These are phyloP conservation scores for Taenioides sp. DNA, from an alignment of 2,797 vertebrate genomes.

Conservation along the genomic window DNA sequence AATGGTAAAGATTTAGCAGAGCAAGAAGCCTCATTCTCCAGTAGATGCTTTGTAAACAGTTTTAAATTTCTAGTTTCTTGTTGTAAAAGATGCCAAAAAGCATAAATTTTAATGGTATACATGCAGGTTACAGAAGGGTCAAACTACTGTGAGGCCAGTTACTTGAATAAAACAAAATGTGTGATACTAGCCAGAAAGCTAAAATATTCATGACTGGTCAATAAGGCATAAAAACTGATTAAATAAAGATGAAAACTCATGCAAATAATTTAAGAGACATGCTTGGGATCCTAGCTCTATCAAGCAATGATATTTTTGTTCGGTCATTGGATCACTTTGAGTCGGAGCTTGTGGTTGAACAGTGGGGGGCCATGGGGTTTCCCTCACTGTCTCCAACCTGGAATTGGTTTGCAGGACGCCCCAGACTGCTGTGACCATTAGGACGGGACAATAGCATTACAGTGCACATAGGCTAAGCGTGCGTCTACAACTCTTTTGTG, in stretches of 20 bases:
- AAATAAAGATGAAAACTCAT: constrained; percentile 1
- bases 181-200: not conserved
- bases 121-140: constrained; percentile 5
- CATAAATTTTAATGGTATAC: not conserved
- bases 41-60: too few relatives aligned
- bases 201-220: constrained; percentile 8
- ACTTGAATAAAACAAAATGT: not conserved
- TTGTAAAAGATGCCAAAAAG: not conserved
- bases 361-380: constrained; percentile 30
- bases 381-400: constrained; percentile 49
- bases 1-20: not conserved
- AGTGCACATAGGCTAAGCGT: constrained; percentile 39
- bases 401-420: constrained; percentile 45
- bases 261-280: constrained; percentile 7
- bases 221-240: constrained; percentile 6
- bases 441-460: constrained; percentile 44
- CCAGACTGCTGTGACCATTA: constrained; percentile 47
- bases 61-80: too few relatives aligned
- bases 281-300: not conserved
- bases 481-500: constrained; percentile 51
- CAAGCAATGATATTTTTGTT: constrained; percentile 17
- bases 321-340: not conserved
- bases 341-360: constrained; percentile 7
- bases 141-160: not conserved
- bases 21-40: not conserved